These are phyloP conservation scores for Drosophila peninsularis DNA, from an alignment of 2,888 invertebrate genomes.

Conservation along the genomic window DNA sequence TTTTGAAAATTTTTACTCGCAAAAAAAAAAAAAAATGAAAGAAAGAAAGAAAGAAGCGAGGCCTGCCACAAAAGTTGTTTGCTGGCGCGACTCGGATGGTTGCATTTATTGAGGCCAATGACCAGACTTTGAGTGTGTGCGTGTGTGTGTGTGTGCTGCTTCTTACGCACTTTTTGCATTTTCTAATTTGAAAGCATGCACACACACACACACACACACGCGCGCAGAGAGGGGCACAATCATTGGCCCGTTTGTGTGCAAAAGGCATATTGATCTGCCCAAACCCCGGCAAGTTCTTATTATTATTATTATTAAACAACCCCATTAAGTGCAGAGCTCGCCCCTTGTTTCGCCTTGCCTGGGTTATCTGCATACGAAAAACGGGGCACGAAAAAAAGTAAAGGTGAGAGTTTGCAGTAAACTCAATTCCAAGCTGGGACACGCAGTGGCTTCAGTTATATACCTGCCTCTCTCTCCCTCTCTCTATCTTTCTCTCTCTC, in stretches of 20 bases:
- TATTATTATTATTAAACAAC: constrained; percentile 78
- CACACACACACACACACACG: constrained; percentile 21
- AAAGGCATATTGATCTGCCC: constrained; percentile 72
- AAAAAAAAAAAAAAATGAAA: constrained; percentile 47
- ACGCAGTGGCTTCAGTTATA: constrained; percentile 21
- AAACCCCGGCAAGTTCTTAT: constrained; percentile 58
- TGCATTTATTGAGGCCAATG: constrained; percentile 76
- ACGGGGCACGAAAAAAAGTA: neutral
- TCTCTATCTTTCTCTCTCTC: neutral
- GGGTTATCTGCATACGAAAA: constrained; percentile 57
- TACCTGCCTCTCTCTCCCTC: neutral
- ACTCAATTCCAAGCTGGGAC: constrained; percentile 64
- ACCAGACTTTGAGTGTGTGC: constrained; percentile 50
- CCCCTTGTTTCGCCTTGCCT: constrained; percentile 18
- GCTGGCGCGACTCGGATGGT: constrained; percentile 69
- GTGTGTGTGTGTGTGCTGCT: constrained; percentile 43
- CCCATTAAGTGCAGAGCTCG: constrained; percentile 61
- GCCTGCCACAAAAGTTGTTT: constrained; percentile 69
- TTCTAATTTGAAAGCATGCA: constrained; percentile 71
- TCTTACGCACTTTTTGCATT: constrained; percentile 78
- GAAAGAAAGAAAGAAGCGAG: constrained; percentile 27
- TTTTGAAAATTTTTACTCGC: constrained; percentile 75
- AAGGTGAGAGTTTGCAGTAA: constrained; percentile 9
- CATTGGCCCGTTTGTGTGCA: constrained; percentile 67
- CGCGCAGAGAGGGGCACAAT: constrained; percentile 29